Base-by-base conservation (phyloP, 2,888 invertebrate genomes). In the Lymantria dispar region DNA sequence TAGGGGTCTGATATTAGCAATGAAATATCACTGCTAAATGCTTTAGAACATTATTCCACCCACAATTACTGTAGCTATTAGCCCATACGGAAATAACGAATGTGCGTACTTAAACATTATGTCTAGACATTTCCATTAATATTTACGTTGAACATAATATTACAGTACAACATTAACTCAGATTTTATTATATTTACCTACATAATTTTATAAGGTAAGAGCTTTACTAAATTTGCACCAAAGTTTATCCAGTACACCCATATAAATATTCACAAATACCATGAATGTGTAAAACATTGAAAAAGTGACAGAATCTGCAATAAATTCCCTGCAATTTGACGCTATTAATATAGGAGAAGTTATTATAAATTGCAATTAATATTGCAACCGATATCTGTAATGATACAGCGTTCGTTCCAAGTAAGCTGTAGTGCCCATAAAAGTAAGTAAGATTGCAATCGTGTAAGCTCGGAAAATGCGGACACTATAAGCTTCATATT, bases 351-450 rank as follows among this genome's bases (percentile, higher is more conserved):
- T 10, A 43, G 53, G 53, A 38, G 48, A 45, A 33, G 43, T 52
- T 52, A 52, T 51, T 41, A 52, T 41, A 57, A 54, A 58, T 56
- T 50, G 50, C 54, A 56, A 54, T 56, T 60, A 56, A 68, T 54
- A 45, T 60, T 44, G 56, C 46, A 51, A 57, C 52, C 15, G 43
- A 52, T 50, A 66, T 56, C 55, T 53, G 62, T 69, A 65, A 58
- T 68, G 60, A 66, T 63, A 64, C 54, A 41, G 57, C 45, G 43
- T 47, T 58, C 45, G 43, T 47, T 58, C 63, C 56, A 36, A 74
- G 74, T 79, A 83, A 80, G 78, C 74, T 83, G 78, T 82, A 80
- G 79, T 77, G 70, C 52, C 87, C 84, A 67, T 85, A 82, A 73
- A 85, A 80, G 83, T 61, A 58, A 58, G 59, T 47, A 59, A 62